phyloP scores from a whole-genome alignment of 2,888 invertebrate species.

The Agriopis marginaria region DNA sequence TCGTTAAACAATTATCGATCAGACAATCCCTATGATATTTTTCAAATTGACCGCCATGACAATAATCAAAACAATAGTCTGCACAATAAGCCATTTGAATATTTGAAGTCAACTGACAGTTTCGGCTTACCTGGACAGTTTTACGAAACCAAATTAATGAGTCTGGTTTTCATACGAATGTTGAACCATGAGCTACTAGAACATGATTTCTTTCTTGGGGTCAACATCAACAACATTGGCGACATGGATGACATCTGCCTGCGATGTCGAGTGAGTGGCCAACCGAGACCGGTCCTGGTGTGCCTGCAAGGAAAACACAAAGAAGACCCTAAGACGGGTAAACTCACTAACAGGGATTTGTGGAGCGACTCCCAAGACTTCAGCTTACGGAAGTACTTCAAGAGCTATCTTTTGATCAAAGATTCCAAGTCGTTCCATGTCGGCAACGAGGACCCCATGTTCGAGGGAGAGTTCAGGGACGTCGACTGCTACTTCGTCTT shows the following conservation, averaged over 20 bases:
- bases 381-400: slow-evolving; percentile 54
- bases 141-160: slow-evolving; percentile 53
- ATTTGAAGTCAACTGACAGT: slow-evolving; percentile 37
- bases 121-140: slow-evolving; percentile 43
- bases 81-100: slow-evolving; percentile 15
- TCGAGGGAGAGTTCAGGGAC: slow-evolving; percentile 48
- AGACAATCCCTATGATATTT: background rate
- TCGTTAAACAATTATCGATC: background rate
- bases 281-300: slow-evolving; percentile 44
- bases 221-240: slow-evolving; percentile 55
- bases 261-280: slow-evolving; percentile 45
- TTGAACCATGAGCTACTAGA: slow-evolving; percentile 49
- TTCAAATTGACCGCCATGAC: background rate
- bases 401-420: slow-evolving; percentile 55
- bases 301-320: slow-evolving; percentile 58
- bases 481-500: slow-evolving; percentile 53
- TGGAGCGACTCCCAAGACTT: slow-evolving; percentile 47
- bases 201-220: slow-evolving; percentile 49
- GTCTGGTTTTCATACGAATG: slow-evolving; percentile 51
- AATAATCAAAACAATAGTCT: background rate
- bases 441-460: slow-evolving; percentile 49
- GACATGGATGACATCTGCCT: slow-evolving; percentile 60
- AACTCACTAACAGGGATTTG: slow-evolving; percentile 50
- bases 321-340: slow-evolving; percentile 51
- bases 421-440: slow-evolving; percentile 48